A percentile compares a stretch with the other conserved stretches of the same genome.
Conservation (phyloP, 2,113 vertebrate species). For the Madoqua kirkii region DNA sequence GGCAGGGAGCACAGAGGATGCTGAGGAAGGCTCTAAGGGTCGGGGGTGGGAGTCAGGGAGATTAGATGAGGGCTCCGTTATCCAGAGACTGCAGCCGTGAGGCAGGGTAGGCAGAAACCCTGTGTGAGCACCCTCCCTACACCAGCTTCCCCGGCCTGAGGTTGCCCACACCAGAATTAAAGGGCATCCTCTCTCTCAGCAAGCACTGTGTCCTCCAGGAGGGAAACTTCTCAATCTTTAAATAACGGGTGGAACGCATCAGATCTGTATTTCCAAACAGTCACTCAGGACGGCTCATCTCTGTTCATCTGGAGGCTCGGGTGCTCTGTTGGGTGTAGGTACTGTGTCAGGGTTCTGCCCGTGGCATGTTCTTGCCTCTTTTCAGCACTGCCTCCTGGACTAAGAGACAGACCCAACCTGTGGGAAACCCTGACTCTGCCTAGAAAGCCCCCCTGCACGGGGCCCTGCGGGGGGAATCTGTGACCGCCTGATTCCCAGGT, state of each 20-base stretch:
- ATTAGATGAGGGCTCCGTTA: accelerated
- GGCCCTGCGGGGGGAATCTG: accelerated
- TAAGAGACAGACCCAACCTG: neutral
- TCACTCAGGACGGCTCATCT: neutral
- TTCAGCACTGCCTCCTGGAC: neutral
- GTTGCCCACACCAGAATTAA: neutral
- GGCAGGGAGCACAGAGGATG: neutral
- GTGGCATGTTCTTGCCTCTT: neutral
- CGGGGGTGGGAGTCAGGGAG: accelerated
- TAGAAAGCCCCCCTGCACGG: neutral
- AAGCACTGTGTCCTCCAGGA: neutral
- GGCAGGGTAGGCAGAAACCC: neutral
- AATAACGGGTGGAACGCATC: neutral
- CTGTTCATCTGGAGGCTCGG: accelerated
- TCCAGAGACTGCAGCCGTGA: neutral
- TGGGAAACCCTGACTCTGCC: neutral
- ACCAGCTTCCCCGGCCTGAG: too few relatives aligned
- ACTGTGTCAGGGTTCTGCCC: too few relatives aligned
- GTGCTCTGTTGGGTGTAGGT: accelerated
- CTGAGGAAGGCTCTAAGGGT: accelerated
- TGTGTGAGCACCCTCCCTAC: neutral
- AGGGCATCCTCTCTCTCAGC: neutral
- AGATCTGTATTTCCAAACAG: neutral
- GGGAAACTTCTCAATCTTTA: neutral
- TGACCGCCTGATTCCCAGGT: accelerated